Evolutionary conservation across 2,888 invertebrate genomes (phyloP).

Genomic region (Leucoptera coffeella): DNA sequence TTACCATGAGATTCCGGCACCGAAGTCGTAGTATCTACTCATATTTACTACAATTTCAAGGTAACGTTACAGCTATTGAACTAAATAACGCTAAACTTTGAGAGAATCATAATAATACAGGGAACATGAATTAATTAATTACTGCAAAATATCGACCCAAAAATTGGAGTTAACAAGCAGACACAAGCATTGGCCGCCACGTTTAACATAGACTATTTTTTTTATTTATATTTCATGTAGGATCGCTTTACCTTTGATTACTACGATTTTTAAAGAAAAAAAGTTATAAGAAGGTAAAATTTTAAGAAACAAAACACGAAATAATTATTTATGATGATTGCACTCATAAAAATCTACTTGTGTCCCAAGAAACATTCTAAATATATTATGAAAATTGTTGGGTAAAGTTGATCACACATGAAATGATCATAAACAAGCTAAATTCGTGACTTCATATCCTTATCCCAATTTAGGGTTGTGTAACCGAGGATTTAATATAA

Average conservation of each 20-base stretch:
- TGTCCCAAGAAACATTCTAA: neutral
- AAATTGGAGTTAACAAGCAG: neutral
- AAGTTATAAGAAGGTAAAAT: conserved; percentile 13
- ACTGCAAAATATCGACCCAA: too few species aligned
- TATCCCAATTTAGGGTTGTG: conserved; percentile 1
- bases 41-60: conserved; percentile 22
- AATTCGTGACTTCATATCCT: neutral
- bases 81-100: too few species aligned
- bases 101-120: too few species aligned
- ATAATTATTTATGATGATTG: neutral
- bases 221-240: conserved; percentile 7
- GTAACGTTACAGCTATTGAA: too few species aligned
- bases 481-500: neutral
- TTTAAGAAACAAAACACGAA: conserved; percentile 16
- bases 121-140: too few species aligned
- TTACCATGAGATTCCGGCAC: conserved; percentile 50
- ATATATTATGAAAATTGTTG: neutral
- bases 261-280: neutral
- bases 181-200: conserved; percentile 21
- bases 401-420: neutral
- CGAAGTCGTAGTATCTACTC: conserved; percentile 53
- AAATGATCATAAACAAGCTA: neutral
- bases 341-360: neutral
- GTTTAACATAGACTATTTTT: conserved; percentile 28
- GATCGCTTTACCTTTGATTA: conserved; percentile 3